Percentiles rank a stretch among this genome's conserved stretches.
These are phyloP conservation scores for Rhynchonycteris naso DNA, from an alignment of 2,797 vertebrate genomes.

Conservation along the genomic window DNA sequence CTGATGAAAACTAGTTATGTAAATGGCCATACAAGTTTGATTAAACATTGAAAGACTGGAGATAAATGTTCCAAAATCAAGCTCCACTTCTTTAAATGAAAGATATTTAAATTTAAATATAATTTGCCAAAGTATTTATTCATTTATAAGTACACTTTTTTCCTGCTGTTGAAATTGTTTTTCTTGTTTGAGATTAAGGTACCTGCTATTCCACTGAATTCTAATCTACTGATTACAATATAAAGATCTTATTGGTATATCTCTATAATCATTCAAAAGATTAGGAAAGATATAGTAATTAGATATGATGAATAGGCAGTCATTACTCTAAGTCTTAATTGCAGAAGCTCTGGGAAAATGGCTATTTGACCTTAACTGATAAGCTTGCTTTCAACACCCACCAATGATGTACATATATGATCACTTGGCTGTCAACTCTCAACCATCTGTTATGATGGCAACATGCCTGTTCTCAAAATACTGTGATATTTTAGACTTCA, in stretches of 20 bases:
- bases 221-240: not conserved
- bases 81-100: not conserved
- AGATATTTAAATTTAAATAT: not conserved
- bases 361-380: conserved; percentile 30
- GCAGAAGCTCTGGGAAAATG: not conserved
- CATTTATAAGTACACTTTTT: not conserved
- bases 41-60: not conserved
- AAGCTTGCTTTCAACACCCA: not conserved
- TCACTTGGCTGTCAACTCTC: conserved; percentile 24
- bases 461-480: conserved; percentile 37
- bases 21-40: not conserved
- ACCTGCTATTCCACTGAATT: not conserved
- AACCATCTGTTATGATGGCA: conserved; percentile 54
- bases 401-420: conserved; percentile 38
- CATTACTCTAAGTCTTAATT: not conserved
- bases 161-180: not conserved
- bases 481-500: not conserved
- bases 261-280: not conserved
- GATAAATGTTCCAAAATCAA: not conserved
- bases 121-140: not conserved
- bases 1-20: not conserved
- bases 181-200: not conserved
- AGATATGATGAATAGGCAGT: not conserved
- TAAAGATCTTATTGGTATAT: not conserved
- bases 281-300: not conserved